A percentile compares a stretch with the other conserved stretches of the same genome.
These are phyloP conservation scores for Caenorhabditis sp. DNA, from an alignment of 2,888 invertebrate species.

Conservation along the genomic window DNA sequence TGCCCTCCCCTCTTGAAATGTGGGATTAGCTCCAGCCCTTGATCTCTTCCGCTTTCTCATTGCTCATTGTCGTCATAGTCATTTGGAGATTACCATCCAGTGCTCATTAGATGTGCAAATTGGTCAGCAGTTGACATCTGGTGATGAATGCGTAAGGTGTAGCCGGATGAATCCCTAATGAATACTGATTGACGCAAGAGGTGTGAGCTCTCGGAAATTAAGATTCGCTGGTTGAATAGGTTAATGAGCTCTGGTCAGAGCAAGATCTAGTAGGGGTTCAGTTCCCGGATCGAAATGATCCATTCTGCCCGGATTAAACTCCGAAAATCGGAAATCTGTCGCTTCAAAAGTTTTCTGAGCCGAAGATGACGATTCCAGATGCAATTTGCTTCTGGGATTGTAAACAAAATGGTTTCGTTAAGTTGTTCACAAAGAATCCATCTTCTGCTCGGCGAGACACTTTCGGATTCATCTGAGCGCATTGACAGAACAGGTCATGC, in stretches of 20 bases:
- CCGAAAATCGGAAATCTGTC: not conserved
- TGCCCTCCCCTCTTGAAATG: conserved; percentile 18
- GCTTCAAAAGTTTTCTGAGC: no score
- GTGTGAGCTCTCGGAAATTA: conserved; percentile 13
- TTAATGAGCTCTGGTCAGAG: not conserved
- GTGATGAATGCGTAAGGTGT: conserved; percentile 45
- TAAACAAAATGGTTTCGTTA: conserved; percentile 22
- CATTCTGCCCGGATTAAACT: not conserved
- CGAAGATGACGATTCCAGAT: not conserved
- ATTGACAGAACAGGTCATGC: conserved; percentile 63
- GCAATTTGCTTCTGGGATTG: not conserved
- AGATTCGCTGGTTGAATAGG: not conserved
- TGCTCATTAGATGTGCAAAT: conserved; percentile 59
- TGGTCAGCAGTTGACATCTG: conserved; percentile 47
- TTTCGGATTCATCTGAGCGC: conserved; percentile 66
- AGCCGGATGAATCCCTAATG: conserved; percentile 35
- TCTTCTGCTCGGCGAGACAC: conserved; percentile 54
- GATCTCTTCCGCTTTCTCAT: conserved; percentile 21
- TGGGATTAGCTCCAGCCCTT: conserved; percentile 28
- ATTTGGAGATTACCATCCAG: conserved; percentile 47
- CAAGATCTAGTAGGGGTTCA: not conserved
- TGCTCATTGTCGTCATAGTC: conserved; percentile 49
- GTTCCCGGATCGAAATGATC: not conserved
- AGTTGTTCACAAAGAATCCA: conserved; percentile 40
- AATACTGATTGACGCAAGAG: conserved; percentile 34